A percentile compares a stretch with the other conserved stretches of the same genome.
Conservation (phyloP, 2,888 invertebrate species). For the Deladenus siricidicola region DNA sequence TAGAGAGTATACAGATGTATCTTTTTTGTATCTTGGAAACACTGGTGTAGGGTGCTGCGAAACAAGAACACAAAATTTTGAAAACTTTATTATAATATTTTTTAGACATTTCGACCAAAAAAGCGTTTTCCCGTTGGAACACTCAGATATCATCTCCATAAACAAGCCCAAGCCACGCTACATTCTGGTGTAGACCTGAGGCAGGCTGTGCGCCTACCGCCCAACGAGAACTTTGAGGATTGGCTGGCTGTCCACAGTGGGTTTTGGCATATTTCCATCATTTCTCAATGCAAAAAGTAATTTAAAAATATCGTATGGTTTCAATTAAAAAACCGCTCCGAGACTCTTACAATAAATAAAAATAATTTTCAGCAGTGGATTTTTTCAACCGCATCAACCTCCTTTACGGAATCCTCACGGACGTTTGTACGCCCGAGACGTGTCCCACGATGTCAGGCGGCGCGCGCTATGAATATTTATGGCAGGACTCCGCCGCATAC, state of each 20-base stretch:
- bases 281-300: not conserved
- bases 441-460: constrained; percentile 87
- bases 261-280: constrained; percentile 14
- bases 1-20: too few relatives aligned
- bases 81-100: not conserved
- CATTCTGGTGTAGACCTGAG: constrained; percentile 79
- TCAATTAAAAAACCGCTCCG: not conserved
- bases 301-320: not conserved
- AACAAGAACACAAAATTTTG: too few relatives aligned
- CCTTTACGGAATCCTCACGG: constrained; percentile 73
- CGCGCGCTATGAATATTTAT: constrained; percentile 72
- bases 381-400: constrained; percentile 87
- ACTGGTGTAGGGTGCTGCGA: too few relatives aligned
- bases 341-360: not conserved
- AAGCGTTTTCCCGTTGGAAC: constrained; percentile 80
- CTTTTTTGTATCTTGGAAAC: too few relatives aligned
- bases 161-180: constrained; percentile 77
- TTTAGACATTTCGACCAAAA: constrained; percentile 78
- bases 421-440: constrained; percentile 71
- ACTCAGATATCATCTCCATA: constrained; percentile 74
- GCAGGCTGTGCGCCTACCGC: constrained; percentile 71
- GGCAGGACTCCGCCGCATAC: constrained; percentile 71
- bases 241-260: constrained; percentile 86
- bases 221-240: constrained; percentile 72
- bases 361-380: constrained; percentile 68